Conservation (phyloP, 2,888 invertebrate species). For the Agriopis aurantiaria region DNA sequence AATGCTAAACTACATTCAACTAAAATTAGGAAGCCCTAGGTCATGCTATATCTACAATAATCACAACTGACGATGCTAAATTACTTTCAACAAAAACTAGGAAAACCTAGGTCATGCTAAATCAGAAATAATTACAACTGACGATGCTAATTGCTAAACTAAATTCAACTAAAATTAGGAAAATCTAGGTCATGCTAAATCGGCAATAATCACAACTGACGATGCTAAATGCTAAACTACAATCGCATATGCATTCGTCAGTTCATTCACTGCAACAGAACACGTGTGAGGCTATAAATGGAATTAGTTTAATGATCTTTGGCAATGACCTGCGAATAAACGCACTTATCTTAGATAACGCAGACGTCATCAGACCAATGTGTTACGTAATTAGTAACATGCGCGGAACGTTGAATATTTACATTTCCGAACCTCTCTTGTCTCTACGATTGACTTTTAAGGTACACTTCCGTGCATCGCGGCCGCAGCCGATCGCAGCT, state of each 20-base stretch:
- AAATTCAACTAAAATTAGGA: background rate
- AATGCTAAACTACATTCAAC: background rate
- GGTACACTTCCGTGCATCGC: too few species aligned
- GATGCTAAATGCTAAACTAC: background rate
- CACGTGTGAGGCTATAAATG: slow-evolving; percentile 22
- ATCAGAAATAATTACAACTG: background rate
- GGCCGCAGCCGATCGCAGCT: too few species aligned
- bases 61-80: background rate
- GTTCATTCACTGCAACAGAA: slow-evolving; percentile 6
- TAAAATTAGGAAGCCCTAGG: background rate
- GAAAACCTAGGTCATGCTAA: background rate
- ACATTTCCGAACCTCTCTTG: background rate
- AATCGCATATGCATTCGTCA: background rate
- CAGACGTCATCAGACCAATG: slow-evolving; percentile 10
- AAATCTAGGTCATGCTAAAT: background rate
- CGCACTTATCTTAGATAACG: slow-evolving; percentile 18
- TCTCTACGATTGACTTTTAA: background rate
- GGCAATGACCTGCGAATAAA: slow-evolving; percentile 29
- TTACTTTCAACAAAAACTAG: background rate
- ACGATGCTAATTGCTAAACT: too few species aligned
- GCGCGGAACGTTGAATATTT: slow-evolving; percentile 4
- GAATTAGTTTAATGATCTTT: slow-evolving; percentile 31
- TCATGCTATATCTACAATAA: background rate
- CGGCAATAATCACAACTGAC: background rate
- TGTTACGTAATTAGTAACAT: slow-evolving; percentile 7